These are phyloP conservation scores for Bombylius major DNA, from an alignment of 2,888 invertebrate species.

Conservation along the genomic window DNA sequence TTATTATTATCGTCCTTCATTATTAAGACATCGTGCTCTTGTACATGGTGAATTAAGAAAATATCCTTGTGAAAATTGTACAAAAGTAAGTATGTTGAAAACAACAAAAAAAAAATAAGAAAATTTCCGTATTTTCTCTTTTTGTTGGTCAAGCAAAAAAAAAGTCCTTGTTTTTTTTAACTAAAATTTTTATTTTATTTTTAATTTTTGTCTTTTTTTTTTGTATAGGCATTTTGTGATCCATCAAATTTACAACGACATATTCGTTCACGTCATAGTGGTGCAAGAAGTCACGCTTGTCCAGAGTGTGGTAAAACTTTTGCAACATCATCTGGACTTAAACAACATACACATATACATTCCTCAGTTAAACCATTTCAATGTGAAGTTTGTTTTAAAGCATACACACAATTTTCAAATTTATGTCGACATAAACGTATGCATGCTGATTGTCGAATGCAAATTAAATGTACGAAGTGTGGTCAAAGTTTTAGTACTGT, in stretches of 20 bases:
- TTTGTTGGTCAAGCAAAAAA: too few species aligned
- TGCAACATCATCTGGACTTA: constrained; percentile 92
- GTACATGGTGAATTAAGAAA: constrained; percentile 71
- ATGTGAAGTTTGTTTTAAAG: constrained; percentile 94
- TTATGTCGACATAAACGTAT: constrained; percentile 98
- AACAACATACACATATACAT: constrained; percentile 99
- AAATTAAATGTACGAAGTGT: constrained; percentile 90
- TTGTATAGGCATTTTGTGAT: constrained; percentile 79
- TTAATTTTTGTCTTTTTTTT: background rate
- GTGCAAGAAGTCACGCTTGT: constrained; percentile 93
- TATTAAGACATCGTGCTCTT: constrained; percentile 70
- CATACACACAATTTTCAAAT: constrained; percentile 99
- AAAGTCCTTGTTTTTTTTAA: too few species aligned
- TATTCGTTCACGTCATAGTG: constrained; percentile 90
- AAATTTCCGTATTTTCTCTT: too few species aligned
- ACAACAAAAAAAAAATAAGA: background rate
- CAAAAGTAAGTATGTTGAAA: constrained; percentile 48
- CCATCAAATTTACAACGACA: constrained; percentile 94
- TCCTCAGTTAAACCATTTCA: constrained; percentile 95
- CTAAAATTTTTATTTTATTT: background rate
- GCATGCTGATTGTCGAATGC: constrained; percentile 91
- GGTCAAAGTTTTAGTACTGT: constrained; percentile 85
- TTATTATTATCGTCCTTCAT: constrained; percentile 67
- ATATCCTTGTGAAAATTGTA: constrained; percentile 87
- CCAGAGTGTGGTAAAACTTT: constrained; percentile 98